Conservation (phyloP, 2,888 invertebrate genomes). For the Epistrophe grossulariae region DNA sequence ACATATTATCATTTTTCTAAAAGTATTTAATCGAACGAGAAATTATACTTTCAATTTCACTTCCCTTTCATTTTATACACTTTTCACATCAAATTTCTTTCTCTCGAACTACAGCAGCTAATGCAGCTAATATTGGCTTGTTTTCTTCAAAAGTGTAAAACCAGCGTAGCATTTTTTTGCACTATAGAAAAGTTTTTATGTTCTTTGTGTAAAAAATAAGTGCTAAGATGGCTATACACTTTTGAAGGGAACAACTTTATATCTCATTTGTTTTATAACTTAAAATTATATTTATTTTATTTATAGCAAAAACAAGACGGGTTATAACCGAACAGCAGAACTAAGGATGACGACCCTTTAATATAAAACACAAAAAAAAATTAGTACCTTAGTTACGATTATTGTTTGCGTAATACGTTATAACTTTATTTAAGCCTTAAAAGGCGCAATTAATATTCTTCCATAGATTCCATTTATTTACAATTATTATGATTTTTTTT, state of each 20-base stretch:
- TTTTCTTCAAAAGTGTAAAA: too few relatives aligned
- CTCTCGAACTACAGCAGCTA: too few relatives aligned
- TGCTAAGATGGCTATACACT: too few relatives aligned
- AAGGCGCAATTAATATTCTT: slow-evolving; percentile 47
- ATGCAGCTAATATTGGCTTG: too few relatives aligned
- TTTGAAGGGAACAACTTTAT: not conserved
- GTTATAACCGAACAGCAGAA: not conserved
- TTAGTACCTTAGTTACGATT: slow-evolving; percentile 25
- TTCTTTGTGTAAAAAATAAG: too few relatives aligned
- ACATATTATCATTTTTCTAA: too few relatives aligned
- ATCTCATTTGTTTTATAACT: not conserved
- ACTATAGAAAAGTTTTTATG: too few relatives aligned
- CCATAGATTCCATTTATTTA: slow-evolving; percentile 43
- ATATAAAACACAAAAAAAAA: not conserved
- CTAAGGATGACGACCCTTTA: not conserved
- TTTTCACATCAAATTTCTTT: too few relatives aligned
- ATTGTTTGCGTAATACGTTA: slow-evolving; percentile 29
- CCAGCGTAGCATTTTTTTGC: too few relatives aligned
- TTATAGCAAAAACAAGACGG: slow-evolving; percentile 31
- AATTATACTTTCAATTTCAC: too few relatives aligned
- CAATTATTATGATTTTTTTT: slow-evolving; percentile 9
- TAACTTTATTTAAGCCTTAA: slow-evolving; percentile 34
- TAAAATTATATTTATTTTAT: not conserved
- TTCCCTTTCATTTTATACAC: too few relatives aligned
- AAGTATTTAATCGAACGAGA: too few relatives aligned